Percentiles rank a stretch among this genome's conserved stretches.
Conservation (phyloP, 1,140 invertebrate genomes). For the Drosophila neocordata region DNA sequence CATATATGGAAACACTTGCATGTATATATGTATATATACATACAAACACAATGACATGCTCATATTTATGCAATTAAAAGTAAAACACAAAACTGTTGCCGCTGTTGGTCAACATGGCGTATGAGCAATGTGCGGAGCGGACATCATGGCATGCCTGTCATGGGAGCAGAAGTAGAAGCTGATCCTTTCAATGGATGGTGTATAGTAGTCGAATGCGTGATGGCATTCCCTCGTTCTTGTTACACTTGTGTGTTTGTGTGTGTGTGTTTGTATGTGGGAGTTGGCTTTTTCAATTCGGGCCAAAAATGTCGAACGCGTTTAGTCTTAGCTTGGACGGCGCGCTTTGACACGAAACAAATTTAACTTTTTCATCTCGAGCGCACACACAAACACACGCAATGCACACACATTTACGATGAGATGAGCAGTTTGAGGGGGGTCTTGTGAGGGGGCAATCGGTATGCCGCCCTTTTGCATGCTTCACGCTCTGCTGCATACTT, state of each 20-base stretch:
- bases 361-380: conserved; percentile 78
- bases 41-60: conserved; percentile 35
- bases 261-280: conserved; percentile 4
- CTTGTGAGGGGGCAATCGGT: conserved; percentile 51
- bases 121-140: conserved; percentile 58
- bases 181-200: not conserved
- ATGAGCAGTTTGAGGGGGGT: conserved; percentile 8
- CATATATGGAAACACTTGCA: conserved; percentile 25
- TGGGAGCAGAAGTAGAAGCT: conserved; percentile 19
- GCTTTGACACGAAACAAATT: conserved; percentile 81
- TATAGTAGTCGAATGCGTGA: conserved; percentile 13
- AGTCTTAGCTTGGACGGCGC: conserved; percentile 60
- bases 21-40: conserved; percentile 11
- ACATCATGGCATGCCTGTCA: conserved; percentile 46
- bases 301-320: conserved; percentile 78
- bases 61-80: conserved; percentile 80
- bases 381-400: conserved; percentile 39
- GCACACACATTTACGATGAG: conserved; percentile 1
- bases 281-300: conserved; percentile 67
- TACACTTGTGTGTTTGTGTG: not conserved
- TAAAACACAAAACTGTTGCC: conserved; percentile 76
- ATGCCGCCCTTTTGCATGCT: conserved; percentile 65
- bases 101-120: conserved; percentile 72
- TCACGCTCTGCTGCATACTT: conserved; percentile 76
- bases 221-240: conserved; percentile 43